Base-by-base conservation (phyloP, 1,140 invertebrate species). In the Samia ricini region DNA sequence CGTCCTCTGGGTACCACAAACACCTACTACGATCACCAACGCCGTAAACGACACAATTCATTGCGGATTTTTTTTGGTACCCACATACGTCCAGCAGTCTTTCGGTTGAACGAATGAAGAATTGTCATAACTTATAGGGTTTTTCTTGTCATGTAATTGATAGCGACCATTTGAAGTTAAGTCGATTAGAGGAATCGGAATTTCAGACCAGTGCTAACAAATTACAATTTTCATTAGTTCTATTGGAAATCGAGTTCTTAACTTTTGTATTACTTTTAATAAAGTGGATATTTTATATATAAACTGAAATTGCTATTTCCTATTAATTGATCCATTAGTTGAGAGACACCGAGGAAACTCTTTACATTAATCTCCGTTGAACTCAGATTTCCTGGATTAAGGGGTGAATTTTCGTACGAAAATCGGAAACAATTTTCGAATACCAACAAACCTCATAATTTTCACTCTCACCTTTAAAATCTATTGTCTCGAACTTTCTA, bases 401-500 rank as follows among this genome's bases (percentile, higher is more conserved):
- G 55, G 56, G 68, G 63, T 67, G 65, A 76, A 75, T 76, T 85
- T 85, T 81, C 74, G 64, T 63, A 71, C 63, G 68, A 74, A 77
- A 83, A 85, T 85, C 76, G 77, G 81, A 82, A 85, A 85, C 77
- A 87, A 85, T 85, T 83, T 82, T 66, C 64, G 66, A 80, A 78
- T 82, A 85, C 81, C 76, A 87, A 79, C 79, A 81, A 80, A 81
- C 75, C 80, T 79, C 82, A 83, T 83, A 87, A 87, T 83, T 83
- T 74, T 75, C 59, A 62, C 67, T 58, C 69, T 68, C 75, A 81
- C 79, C 81, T 83, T 77, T 59, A 21, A n/a, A 26, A 36, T 49
- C 50, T 63, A 77, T 81, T 85, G 77, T 83, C 66, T 60, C 42
- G 54, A 57, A 57, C 50, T 33, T 21, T 42, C 33, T 12, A 56